Base-by-base conservation (phyloP, 2,797 vertebrate species). In the Helostoma temminkii region DNA sequence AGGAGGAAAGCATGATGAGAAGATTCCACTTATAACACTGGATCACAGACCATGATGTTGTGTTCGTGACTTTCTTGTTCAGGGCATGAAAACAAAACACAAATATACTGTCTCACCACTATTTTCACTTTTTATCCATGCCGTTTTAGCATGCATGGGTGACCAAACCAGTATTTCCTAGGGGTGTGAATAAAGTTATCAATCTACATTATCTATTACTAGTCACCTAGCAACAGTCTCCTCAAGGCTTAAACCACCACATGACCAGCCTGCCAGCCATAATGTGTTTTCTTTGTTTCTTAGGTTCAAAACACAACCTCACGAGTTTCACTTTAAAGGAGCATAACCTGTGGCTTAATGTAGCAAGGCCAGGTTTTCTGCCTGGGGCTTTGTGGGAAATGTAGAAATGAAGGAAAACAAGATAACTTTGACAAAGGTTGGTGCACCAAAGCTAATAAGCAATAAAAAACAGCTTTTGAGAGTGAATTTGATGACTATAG, bases 221-320 rank as follows among this genome's bases (percentile, higher is more conserved):
- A 30, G 26, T 71, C 58, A 43, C 53, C 37, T 61, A 54, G 57
- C 70, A 71, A 57, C 66, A 43, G 24, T 16, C 32, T 34, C 43
- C 39, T 49, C n/a, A 25, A 49, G 25, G 54, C 21, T 56, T 53
- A 15, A 54, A 46, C 48, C n/a, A 19, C 41, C 18, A 42, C 41
- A 42, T 42, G 41, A 48, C 24, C 62, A 1, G 0, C 54, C 12
- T 19, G 9, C 0, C 4, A 11, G 11, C n/a, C 18, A 10, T 37
- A 15, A 24, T 12, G 49, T 42, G 3, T 43, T 43, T 62, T 53
- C 26, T 47, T 19, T 10, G 55, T 6, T 52, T 66, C 5, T 9
- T 11, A 3, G 12, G 6, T 66, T 63, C n/a, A 52, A 61, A 73
- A 67, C 16, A 46, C 25, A 46, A 43, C 6, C 3, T 55, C 34